phyloP scores from a whole-genome alignment of 2,888 invertebrate genomes.

The Heliconius hortense region DNA sequence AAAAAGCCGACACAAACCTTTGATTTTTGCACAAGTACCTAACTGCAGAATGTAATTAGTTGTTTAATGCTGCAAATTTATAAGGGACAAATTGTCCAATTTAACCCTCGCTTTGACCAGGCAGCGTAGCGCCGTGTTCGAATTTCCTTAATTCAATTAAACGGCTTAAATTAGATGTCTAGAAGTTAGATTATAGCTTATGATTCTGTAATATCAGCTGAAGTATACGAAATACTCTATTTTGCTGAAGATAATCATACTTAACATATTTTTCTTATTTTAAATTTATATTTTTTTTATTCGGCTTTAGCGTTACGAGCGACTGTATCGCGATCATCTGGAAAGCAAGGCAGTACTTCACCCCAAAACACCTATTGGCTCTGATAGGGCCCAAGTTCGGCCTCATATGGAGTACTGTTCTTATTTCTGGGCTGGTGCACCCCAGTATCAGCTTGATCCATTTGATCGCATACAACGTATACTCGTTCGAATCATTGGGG shows the following conservation, averaged over 20 bases:
- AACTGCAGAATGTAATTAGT: neutral
- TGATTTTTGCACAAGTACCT: neutral
- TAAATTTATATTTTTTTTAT: no score
- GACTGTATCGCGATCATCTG: no score
- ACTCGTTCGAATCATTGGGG: no score
- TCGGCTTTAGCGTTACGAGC: no score
- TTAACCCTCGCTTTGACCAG: slow-evolving; percentile 41
- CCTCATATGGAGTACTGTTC: no score
- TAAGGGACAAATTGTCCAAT: slow-evolving; percentile 38
- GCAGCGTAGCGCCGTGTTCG: slow-evolving; percentile 25
- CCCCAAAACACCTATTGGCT: no score
- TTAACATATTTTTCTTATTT: no score
- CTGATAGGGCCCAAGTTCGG: no score
- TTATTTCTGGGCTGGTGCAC: no score
- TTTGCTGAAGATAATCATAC: neutral
- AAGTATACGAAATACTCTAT: neutral
- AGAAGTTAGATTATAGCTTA: slow-evolving; percentile 34
- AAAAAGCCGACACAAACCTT: slow-evolving; percentile 1
- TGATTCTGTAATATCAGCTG: slow-evolving; percentile 28
- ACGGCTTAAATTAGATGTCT: slow-evolving; percentile 38
- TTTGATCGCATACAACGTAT: no score
- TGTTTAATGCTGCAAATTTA: slow-evolving; percentile 25
- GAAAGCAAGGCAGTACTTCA: no score
- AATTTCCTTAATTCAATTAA: slow-evolving; percentile 31
- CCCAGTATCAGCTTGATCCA: no score